phyloP scores from a whole-genome alignment of 2,113 vertebrate genomes.

The Myiozetetes cayanensis region DNA sequence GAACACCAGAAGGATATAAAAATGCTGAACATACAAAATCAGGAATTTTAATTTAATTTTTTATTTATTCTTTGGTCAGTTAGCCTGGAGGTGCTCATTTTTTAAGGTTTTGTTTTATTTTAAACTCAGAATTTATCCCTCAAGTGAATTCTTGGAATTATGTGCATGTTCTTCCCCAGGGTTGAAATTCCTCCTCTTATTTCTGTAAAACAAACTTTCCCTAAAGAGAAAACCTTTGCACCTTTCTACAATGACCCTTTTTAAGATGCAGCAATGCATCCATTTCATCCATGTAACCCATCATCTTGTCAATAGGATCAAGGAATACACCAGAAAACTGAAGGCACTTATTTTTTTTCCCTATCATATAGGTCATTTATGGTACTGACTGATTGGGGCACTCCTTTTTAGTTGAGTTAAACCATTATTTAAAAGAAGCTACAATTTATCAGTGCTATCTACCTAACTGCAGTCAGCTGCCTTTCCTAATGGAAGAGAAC shows the following conservation, averaged over 20 bases:
- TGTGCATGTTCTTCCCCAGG: neutral
- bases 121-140: neutral
- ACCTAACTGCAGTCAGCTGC: neutral
- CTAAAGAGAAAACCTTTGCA: neutral
- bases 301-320: neutral
- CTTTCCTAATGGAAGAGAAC: slow-evolving; percentile 15
- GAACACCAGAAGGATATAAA: neutral
- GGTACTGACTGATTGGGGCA: neutral
- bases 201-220: neutral
- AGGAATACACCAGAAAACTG: neutral
- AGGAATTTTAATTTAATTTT: neutral
- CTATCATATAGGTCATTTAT: neutral
- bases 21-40: neutral
- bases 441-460: neutral
- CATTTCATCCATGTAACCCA: neutral
- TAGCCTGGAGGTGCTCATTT: neutral
- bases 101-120: neutral
- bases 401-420: neutral
- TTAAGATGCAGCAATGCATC: neutral
- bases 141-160: neutral
- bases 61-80: neutral
- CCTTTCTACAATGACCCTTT: neutral
- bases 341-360: neutral
- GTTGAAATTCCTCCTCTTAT: neutral
- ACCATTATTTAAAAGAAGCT: neutral